Evolutionary conservation across 1,140 invertebrate species (phyloP), one percentile per base, ranked within the genome.

Genomic region (Acromyrmex echinatior): DNA sequence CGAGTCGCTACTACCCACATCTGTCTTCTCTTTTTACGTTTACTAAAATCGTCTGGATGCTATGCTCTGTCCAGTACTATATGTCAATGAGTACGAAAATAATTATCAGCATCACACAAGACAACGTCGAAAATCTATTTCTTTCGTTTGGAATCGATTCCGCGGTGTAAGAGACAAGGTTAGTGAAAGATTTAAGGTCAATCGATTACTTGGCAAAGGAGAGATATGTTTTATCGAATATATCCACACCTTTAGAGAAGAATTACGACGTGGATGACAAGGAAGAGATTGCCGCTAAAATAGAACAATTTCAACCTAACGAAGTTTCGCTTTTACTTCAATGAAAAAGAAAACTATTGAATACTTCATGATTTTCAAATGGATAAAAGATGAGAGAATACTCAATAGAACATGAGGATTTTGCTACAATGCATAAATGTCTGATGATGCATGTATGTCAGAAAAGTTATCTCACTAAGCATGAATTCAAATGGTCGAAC

Each of bases 101-200:
- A 25, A 49, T 73, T 71, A 39, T 10, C 65, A 14, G 10, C 25
- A 12, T 56, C 39, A 39, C 4, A 10, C 6, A 16, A 45, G 35
- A 60, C 31, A 60, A 45, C 7, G 49, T 39, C 4, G 35, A 82
- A 31, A 82, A 73, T 60, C 79, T 45, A 73, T 73, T 82, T 73
- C 66, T 71, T 28, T 58, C 49, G 9, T 28, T 71, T 21, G n/a
- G 5, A 45, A 81, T 60, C 66, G 21, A 81, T 81, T 71, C 16
- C 35, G 16, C 51, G 35, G 18, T 21, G n/a, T 45, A 60, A 73
- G 35, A n/a, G 35, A 60, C 51, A 73, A 70, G 45, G 60, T 82
- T 58, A 82, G 25, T 35, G 35, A 58, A 35, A 82, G 53, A 73
- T 73, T 82, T 82, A 73, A 82, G 79, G 66, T 82, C 79, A 82